Evolutionary conservation across 1,140 invertebrate genomes (phyloP).

Genomic region (Brachionus manjavacas): DNA sequence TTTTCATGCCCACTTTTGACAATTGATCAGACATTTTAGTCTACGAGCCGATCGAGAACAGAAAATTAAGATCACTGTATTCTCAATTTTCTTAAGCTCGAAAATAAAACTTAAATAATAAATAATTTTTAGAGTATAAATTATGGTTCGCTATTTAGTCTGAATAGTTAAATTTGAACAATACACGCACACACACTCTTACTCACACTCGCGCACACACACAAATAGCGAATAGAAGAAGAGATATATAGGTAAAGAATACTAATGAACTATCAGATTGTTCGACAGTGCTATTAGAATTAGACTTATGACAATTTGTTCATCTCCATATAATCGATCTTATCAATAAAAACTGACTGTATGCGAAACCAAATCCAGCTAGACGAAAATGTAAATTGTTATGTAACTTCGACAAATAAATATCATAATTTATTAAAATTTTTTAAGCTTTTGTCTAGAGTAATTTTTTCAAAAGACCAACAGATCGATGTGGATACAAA

Average conservation of each 20-base stretch:
- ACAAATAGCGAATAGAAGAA: not conserved
- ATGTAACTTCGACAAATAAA: not conserved
- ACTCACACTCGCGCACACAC: not conserved
- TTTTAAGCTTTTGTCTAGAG: not conserved
- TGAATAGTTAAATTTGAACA: not conserved
- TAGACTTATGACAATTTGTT: not conserved
- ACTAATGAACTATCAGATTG: not conserved
- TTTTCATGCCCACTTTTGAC: conserved; percentile 35
- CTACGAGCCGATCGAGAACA: not conserved
- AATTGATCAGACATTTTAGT: not conserved
- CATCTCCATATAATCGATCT: not conserved
- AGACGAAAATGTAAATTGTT: not conserved
- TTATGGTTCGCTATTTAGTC: conserved; percentile 5
- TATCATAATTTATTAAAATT: conserved; percentile 2
- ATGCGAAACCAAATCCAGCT: not conserved
- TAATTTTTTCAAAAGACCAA: not conserved
- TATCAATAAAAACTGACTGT: not conserved
- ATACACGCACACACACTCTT: not conserved
- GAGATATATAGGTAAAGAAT: not conserved
- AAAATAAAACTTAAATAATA: not conserved
- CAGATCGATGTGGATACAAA: no score
- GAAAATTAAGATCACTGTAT: not conserved
- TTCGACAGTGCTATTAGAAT: not conserved
- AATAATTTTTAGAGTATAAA: conserved; percentile 29
- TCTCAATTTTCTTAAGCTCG: not conserved